A percentile compares a stretch with the other conserved stretches of the same genome.
phyloP scores from a whole-genome alignment of 2,888 invertebrate species.

The Apamea epomidion region DNA sequence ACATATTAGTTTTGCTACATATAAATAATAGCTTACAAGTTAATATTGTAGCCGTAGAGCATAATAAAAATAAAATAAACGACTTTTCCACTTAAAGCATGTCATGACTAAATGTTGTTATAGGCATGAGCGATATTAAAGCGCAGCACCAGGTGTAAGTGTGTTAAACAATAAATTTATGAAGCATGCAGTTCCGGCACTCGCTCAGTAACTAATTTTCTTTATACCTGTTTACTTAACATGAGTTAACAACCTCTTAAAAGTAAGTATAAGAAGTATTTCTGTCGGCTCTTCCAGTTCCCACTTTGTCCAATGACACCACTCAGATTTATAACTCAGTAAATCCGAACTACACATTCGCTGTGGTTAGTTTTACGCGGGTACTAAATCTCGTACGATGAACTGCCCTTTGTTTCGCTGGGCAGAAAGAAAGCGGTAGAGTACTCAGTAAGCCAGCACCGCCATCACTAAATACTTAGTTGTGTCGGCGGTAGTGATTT shows the following conservation, averaged over 20 bases:
- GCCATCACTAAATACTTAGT: conserved; percentile 65
- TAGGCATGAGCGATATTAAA: conserved; percentile 48
- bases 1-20: conserved; percentile 13
- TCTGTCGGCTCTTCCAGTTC: conserved; percentile 54
- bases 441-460: conserved; percentile 45
- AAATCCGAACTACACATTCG: conserved; percentile 69
- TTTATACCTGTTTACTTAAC: conserved; percentile 53
- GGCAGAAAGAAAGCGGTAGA: conserved; percentile 65
- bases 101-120: conserved; percentile 44
- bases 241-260: conserved; percentile 38
- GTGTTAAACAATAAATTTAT: conserved; percentile 66
- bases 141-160: conserved; percentile 52
- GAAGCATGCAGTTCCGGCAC: conserved; percentile 66
- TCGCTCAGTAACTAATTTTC: conserved; percentile 56
- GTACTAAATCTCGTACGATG: conserved; percentile 73
- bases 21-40: background rate
- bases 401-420: conserved; percentile 71
- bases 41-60: conserved; percentile 3
- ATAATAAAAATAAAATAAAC: conserved; percentile 14
- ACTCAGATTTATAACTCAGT: conserved; percentile 69
- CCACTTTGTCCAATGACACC: conserved; percentile 56
- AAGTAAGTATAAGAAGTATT: conserved; percentile 23
- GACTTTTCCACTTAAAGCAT: conserved; percentile 2
- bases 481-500: conserved; percentile 65
- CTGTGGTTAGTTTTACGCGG: conserved; percentile 68